These are phyloP conservation scores for Nannoperca obscura DNA, from an alignment of 2,797 vertebrate genomes.

Conservation along the genomic window DNA sequence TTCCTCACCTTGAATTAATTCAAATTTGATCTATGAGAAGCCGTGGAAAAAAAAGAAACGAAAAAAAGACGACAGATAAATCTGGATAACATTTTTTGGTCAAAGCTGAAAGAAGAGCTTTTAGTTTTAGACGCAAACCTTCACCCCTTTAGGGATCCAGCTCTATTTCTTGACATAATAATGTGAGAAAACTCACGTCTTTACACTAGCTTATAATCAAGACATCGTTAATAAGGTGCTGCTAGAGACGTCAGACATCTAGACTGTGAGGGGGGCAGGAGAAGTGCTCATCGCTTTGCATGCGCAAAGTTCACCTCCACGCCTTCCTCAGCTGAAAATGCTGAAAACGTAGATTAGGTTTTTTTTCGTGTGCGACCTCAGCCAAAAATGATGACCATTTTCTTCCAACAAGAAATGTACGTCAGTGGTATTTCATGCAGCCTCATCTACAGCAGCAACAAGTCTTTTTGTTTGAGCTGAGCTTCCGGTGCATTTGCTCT, in stretches of 20 bases:
- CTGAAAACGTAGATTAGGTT: slow-evolving; percentile 13
- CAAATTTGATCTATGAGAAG: slow-evolving; percentile 53
- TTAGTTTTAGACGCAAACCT: slow-evolving; percentile 57
- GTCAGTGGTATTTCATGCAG: slow-evolving; percentile 50
- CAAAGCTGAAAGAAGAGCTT: slow-evolving; percentile 73
- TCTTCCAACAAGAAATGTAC: slow-evolving; percentile 26
- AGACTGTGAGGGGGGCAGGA: slow-evolving; percentile 28
- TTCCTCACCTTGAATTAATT: slow-evolving; percentile 67
- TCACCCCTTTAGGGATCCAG: slow-evolving; percentile 52
- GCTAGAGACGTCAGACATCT: slow-evolving; percentile 47
- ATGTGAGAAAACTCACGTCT: slow-evolving; percentile 20
- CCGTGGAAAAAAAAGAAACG: slow-evolving; percentile 31
- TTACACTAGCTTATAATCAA: slow-evolving; percentile 33
- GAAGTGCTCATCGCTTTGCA: slow-evolving; percentile 36
- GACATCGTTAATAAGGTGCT: slow-evolving; percentile 66
- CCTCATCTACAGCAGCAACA: slow-evolving; percentile 52
- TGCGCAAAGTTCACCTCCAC: slow-evolving; percentile 34
- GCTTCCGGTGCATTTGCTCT: slow-evolving; percentile 27
- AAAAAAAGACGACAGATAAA: slow-evolving; percentile 44
- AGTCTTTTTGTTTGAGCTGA: slow-evolving; percentile 24
- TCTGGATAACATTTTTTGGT: slow-evolving; percentile 71
- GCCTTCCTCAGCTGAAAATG: slow-evolving; percentile 23
- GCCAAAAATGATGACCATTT: slow-evolving; percentile 9
- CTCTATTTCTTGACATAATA: slow-evolving; percentile 37
- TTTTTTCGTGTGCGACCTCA: slow-evolving; percentile 3